These are phyloP conservation scores for Falco rusticolus DNA, from an alignment of 2,797 vertebrate species.

Conservation along the genomic window DNA sequence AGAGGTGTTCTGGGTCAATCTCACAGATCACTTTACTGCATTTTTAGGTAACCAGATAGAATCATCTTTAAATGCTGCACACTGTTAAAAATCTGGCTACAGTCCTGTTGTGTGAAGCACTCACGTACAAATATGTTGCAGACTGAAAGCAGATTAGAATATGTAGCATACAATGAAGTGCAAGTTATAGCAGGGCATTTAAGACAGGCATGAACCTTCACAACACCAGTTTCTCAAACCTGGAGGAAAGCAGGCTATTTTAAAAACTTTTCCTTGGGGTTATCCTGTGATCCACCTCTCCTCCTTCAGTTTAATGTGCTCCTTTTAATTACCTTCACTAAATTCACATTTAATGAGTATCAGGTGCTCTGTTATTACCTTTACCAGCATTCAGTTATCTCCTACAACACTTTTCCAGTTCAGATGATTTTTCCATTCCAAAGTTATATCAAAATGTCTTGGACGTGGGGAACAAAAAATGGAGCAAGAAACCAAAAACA, in stretches of 20 bases:
- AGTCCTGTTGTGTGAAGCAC: background rate
- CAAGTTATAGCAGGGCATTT: background rate
- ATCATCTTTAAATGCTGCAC: background rate
- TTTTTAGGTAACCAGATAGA: background rate
- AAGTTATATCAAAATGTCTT: background rate
- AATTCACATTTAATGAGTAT: conserved; percentile 23
- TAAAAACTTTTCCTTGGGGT: background rate
- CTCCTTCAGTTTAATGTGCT: background rate
- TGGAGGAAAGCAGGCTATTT: background rate
- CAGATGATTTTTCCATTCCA: background rate
- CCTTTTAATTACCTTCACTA: conserved; percentile 25
- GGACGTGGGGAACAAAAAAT: background rate
- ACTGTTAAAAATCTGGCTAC: background rate
- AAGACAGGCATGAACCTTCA: background rate
- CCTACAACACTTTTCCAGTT: background rate
- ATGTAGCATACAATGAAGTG: background rate
- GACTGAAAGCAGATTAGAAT: background rate
- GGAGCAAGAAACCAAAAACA: background rate
- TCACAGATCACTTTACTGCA: background rate
- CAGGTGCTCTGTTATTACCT: conserved; percentile 15
- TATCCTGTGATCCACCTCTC: background rate
- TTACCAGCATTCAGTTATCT: background rate
- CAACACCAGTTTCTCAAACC: background rate
- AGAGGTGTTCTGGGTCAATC: background rate
- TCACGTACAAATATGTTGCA: background rate